These are phyloP conservation scores for Linnaemya vulpina DNA, from an alignment of 2,888 invertebrate species.

Conservation along the genomic window DNA sequence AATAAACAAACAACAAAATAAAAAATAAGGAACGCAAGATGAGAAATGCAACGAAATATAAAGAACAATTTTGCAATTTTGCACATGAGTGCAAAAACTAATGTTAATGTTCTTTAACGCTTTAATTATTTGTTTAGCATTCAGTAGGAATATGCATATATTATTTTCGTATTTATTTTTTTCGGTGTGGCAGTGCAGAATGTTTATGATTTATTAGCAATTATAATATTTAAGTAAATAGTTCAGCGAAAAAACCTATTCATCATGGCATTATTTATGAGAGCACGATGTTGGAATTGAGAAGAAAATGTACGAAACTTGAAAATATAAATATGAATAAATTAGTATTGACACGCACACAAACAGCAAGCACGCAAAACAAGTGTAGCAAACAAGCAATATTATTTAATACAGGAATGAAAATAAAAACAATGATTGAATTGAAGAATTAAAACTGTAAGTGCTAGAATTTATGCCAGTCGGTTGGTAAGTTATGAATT, in stretches of 20 bases:
- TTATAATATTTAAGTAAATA: conserved; percentile 61
- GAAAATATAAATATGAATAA: conserved; percentile 60
- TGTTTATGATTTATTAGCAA: conserved; percentile 68
- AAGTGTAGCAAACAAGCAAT: conserved; percentile 34
- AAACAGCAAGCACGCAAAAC: conserved; percentile 59
- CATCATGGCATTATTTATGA: conserved; percentile 70
- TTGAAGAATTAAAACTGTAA: conserved; percentile 50
- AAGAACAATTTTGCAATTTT: conserved; percentile 59
- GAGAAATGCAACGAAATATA: neutral
- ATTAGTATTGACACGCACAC: conserved; percentile 66
- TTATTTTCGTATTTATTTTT: too few relatives aligned
- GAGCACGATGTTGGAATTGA: conserved; percentile 58
- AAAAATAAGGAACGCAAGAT: neutral
- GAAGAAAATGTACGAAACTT: conserved; percentile 9
- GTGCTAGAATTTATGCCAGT: conserved; percentile 66
- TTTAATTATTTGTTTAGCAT: conserved; percentile 50
- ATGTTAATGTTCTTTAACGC: conserved; percentile 60
- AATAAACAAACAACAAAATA: conserved; percentile 5
- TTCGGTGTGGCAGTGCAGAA: conserved; percentile 24
- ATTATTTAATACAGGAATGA: conserved; percentile 4
- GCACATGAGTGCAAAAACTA: conserved; percentile 63
- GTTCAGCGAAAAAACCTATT: conserved; percentile 50
- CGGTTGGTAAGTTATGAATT: conserved; percentile 51
- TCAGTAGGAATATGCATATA: neutral
- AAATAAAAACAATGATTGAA: conserved; percentile 3